Conservation (phyloP, 2,888 invertebrate genomes). For the Ellobium chinense region DNA sequence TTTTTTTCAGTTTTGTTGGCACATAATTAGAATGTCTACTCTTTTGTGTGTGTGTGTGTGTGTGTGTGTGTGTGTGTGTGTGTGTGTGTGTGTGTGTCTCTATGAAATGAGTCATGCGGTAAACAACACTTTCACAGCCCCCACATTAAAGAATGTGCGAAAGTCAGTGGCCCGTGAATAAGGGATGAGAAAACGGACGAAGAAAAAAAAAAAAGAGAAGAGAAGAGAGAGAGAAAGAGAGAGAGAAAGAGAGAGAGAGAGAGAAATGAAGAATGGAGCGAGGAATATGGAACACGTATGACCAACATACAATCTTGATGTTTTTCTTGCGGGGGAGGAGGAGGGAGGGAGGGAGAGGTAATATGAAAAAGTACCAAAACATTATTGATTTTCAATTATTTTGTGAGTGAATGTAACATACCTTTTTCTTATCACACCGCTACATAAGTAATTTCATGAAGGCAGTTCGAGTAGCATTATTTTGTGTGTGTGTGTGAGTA, state of each 20-base stretch:
- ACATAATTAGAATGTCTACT: neutral
- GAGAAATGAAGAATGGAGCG: neutral
- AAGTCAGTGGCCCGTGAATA: too few relatives aligned
- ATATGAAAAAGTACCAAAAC: too few relatives aligned
- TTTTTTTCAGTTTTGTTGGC: neutral
- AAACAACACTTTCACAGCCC: too few relatives aligned
- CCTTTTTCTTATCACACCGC: too few relatives aligned
- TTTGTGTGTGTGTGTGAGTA: too few relatives aligned
- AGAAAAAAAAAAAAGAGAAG: neutral
- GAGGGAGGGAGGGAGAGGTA: neutral
- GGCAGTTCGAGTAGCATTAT: too few relatives aligned
- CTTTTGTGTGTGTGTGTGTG: neutral
- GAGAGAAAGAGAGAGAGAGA: neutral
- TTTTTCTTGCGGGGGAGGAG: neutral
- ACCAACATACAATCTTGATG: neutral
- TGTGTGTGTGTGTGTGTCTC: neutral
- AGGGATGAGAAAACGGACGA: neutral
- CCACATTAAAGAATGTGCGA: too few relatives aligned
- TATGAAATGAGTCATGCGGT: too few relatives aligned
- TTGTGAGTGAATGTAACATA: too few relatives aligned
- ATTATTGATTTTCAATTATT: too few relatives aligned
- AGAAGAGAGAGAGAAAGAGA: neutral
- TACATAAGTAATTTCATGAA: too few relatives aligned
- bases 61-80: conserved; percentile 29
- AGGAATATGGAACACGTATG: neutral